Conservation (phyloP, 2,113 vertebrate genomes). For the Motacilla tschutschensis region DNA sequence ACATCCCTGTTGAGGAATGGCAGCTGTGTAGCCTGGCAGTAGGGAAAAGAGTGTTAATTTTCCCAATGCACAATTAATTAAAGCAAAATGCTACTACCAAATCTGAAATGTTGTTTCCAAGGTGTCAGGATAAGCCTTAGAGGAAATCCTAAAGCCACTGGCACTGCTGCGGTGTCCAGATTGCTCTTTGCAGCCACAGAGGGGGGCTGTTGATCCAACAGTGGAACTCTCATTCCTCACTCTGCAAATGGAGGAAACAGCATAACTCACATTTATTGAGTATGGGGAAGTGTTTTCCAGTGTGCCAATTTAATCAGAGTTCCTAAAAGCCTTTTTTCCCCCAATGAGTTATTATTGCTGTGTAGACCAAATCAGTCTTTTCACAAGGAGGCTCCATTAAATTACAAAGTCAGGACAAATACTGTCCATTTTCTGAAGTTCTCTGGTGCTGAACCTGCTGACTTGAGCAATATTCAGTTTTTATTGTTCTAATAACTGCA, state of each 20-base stretch:
- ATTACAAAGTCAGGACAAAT: not conserved
- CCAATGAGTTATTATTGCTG: not conserved
- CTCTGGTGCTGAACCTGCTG: not conserved
- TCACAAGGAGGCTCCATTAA: not conserved
- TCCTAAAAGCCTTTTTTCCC: not conserved
- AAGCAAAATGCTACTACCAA: not conserved
- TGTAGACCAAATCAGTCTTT: not conserved
- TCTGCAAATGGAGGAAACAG: not conserved
- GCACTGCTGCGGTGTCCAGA: not conserved
- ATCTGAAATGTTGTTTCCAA: not conserved
- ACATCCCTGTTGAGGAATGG: not conserved
- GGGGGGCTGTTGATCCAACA: conserved; percentile 31
- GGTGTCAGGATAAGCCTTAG: not conserved
- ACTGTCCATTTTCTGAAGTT: not conserved
- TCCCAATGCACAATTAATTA: not conserved
- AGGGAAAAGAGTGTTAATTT: not conserved
- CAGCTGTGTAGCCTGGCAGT: not conserved
- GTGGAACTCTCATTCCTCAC: not conserved
- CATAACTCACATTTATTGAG: not conserved
- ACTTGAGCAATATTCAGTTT: not conserved
- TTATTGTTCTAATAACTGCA: not conserved
- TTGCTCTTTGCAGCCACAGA: not conserved
- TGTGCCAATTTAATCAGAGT: not conserved
- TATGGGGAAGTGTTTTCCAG: not conserved
- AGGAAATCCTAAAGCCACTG: not conserved